Base-by-base conservation (phyloP, 1,140 invertebrate species). In the Rhyacophila brunnea region DNA sequence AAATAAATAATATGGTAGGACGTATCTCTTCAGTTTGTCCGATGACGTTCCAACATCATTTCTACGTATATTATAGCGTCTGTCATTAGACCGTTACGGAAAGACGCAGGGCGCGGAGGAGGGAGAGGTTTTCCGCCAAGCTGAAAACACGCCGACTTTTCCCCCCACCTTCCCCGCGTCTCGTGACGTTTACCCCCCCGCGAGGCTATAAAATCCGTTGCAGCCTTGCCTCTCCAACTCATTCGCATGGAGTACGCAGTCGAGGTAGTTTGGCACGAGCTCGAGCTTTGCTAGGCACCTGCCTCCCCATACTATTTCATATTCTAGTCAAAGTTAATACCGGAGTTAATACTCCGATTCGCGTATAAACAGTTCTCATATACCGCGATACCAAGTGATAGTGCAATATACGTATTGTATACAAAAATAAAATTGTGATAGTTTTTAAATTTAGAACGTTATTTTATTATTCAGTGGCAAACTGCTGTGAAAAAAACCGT, bases 261-360 rank as follows among this genome's bases (percentile, higher is more conserved):
- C 77, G 77, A 79, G 77, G 76, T 79, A 71, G 77, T 79, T 79
- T 79, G 77, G 77, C 77, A 79, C 77, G 77, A 79, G 77, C 76
- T 74, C 73, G 72, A 73, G 74, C 76, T 78, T 78, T 77, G 77
- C 77, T 79, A 79, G 77, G 77, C 77, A 78, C 77, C 77, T 78
- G 77, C 77, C 77, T 72, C 73, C 74, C 74, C 73, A 71, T 67
- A 69, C 69, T 74, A 73, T 68, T 71, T 69, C 71, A 71, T 66
- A 75, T 71, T 78, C 77, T 79, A 79, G 77, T 79, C 77, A 79
- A 68, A 72, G 71, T 61, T 71, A 71, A 57, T 34, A 50, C 45
- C 55, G 55, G 42, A 58, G 55, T 58, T 28, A n/a, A n/a, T 9
- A 9, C 23, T 28, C 23, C 23, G 23, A 3, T 28, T 28, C 23